Percentiles rank a stretch among this genome's conserved stretches.
Evolutionary conservation across 2,797 vertebrate genomes (phyloP).

Genomic region (Dallia pectoralis): DNA sequence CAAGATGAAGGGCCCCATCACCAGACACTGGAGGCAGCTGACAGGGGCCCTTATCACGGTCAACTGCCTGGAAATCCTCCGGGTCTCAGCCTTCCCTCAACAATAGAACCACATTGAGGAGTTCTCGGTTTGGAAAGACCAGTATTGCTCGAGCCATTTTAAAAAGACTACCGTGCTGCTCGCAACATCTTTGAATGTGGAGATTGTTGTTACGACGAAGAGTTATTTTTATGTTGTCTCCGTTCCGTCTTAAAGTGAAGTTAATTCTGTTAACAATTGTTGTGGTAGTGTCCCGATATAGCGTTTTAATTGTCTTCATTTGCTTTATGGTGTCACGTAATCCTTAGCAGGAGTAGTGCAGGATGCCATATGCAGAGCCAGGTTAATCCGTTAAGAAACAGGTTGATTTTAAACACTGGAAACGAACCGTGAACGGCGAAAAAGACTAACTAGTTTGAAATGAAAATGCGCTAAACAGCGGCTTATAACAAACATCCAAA

Average conservation of each 20-base stretch:
- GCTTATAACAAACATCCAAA: too few species aligned
- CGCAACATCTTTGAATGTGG: neutral
- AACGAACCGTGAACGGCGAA: too few species aligned
- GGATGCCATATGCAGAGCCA: too few species aligned
- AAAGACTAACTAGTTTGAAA: too few species aligned
- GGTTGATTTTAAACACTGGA: too few species aligned
- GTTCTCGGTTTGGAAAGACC: neutral
- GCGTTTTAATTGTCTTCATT: neutral
- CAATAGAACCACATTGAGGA: conserved; percentile 30
- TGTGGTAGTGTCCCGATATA: conserved; percentile 3
- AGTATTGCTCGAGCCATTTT: neutral
- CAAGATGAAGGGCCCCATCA: conserved; percentile 94
- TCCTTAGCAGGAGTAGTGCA: too few species aligned
- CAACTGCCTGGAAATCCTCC: conserved; percentile 86
- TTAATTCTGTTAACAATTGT: neutral
- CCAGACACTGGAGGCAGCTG: conserved; percentile 90
- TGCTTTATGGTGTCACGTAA: too few species aligned
- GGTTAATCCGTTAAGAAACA: too few species aligned
- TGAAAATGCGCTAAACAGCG: too few species aligned
- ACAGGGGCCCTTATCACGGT: conserved; percentile 89
- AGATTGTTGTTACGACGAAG: conserved; percentile 7
- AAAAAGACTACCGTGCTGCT: neutral
- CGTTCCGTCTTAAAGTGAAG: neutral
- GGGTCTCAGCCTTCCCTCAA: conserved; percentile 76
- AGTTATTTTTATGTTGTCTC: neutral